Conservation (phyloP, 2,888 invertebrate genomes). For the Heliconius cydno region DNA sequence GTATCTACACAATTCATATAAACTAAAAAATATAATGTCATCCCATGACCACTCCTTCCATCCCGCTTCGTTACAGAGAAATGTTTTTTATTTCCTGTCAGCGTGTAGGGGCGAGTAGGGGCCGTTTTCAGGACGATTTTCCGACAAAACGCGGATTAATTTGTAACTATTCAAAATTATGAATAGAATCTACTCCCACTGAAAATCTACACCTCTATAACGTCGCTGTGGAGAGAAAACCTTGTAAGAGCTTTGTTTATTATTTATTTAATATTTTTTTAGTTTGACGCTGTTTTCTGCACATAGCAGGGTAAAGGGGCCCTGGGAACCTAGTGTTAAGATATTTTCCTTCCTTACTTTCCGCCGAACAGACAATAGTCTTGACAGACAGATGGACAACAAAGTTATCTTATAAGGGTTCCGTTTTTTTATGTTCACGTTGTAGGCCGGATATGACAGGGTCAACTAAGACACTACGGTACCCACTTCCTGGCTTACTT, state of each 20-base stretch:
- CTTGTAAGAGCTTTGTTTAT: neutral
- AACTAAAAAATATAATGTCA: neutral
- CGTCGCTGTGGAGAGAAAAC: neutral
- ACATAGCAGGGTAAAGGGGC: neutral
- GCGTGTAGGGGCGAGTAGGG: neutral
- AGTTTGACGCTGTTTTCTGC: no score
- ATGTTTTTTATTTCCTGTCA: slow-evolving; percentile 7
- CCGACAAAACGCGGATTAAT: slow-evolving; percentile 31
- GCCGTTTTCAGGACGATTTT: slow-evolving; percentile 30
- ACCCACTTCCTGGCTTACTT: neutral
- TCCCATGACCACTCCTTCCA: neutral
- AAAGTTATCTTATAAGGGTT: no score
- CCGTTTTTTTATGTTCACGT: no score
- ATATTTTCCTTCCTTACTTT: neutral
- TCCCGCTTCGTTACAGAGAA: neutral
- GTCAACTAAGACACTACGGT: no score
- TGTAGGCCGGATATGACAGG: no score
- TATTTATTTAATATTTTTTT: neutral
- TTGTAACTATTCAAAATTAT: slow-evolving; percentile 39
- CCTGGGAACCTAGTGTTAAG: neutral
- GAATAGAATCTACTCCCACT: slow-evolving; percentile 32
- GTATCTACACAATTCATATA: neutral
- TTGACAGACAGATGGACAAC: no score
- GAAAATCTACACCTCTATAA: slow-evolving; percentile 21
- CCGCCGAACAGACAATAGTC: no score